These are phyloP conservation scores for Caenorhabditis sp. DNA, from an alignment of 2,888 invertebrate species.

Conservation along the genomic window DNA sequence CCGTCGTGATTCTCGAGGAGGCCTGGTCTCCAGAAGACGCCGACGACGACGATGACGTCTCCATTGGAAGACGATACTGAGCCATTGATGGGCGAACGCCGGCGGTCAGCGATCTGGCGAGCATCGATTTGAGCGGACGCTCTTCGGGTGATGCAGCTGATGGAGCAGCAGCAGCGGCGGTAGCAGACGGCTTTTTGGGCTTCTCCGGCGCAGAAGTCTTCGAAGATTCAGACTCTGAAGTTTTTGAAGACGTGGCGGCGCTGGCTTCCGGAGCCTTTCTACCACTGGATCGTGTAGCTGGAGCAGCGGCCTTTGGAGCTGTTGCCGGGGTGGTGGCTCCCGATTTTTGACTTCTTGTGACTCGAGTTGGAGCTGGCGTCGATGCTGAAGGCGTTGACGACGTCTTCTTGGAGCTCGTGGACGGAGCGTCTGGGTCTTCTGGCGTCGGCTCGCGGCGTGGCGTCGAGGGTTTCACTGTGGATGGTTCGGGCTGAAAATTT, in stretches of 20 bases:
- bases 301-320: background rate
- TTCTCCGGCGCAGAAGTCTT: background rate
- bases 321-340: background rate
- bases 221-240: background rate
- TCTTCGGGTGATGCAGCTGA: background rate
- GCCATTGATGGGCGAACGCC: slow-evolving; percentile 50
- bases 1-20: background rate
- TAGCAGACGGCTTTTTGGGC: no score
- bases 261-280: background rate
- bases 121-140: slow-evolving; percentile 48
- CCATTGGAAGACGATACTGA: slow-evolving; percentile 30
- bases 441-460: no score
- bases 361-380: background rate
- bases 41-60: background rate
- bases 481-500: background rate
- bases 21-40: background rate
- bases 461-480: no score
- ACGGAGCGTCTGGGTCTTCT: no score
- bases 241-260: no score
- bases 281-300: background rate
- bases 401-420: background rate
- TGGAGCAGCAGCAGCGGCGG: no score
- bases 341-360: background rate
- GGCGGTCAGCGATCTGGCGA: slow-evolving; percentile 32
- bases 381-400: background rate